Conservation (phyloP, 2,888 invertebrate genomes). For the Gastracanthus pulcherrimus region DNA sequence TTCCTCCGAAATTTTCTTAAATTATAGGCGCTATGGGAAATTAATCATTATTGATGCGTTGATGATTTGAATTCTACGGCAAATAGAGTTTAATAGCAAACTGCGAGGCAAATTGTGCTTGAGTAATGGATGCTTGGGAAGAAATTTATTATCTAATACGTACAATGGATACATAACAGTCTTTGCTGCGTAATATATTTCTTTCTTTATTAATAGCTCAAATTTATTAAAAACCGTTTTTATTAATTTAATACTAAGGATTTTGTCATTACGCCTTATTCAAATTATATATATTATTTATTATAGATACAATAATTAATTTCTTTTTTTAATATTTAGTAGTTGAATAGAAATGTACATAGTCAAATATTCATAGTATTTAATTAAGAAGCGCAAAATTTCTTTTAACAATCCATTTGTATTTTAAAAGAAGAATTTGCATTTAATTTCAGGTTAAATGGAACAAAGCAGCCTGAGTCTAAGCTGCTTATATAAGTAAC, state of each 20-base stretch:
- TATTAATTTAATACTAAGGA: too few relatives aligned
- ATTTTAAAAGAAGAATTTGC: background rate
- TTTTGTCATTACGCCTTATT: too few relatives aligned
- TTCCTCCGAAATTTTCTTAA: background rate
- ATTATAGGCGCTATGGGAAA: background rate
- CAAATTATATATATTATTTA: too few relatives aligned
- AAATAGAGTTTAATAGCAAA: constrained; percentile 1
- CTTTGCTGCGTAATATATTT: background rate
- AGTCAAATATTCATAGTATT: too few relatives aligned
- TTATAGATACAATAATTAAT: too few relatives aligned
- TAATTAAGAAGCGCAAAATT: too few relatives aligned
- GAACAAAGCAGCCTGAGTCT: background rate
- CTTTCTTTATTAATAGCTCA: background rate
- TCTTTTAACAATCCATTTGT: background rate
- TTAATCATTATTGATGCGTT: constrained; percentile 1
- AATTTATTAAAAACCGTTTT: too few relatives aligned
- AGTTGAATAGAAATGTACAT: too few relatives aligned
- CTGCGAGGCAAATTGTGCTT: background rate
- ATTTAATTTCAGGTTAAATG: background rate
- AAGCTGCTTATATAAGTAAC: background rate
- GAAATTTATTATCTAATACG: background rate
- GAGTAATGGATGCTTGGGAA: background rate
- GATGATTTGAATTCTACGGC: background rate
- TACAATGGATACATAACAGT: background rate
- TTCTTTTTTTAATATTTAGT: too few relatives aligned